Conservation (phyloP, 1,140 invertebrate genomes). For the Vanessa atalanta region DNA sequence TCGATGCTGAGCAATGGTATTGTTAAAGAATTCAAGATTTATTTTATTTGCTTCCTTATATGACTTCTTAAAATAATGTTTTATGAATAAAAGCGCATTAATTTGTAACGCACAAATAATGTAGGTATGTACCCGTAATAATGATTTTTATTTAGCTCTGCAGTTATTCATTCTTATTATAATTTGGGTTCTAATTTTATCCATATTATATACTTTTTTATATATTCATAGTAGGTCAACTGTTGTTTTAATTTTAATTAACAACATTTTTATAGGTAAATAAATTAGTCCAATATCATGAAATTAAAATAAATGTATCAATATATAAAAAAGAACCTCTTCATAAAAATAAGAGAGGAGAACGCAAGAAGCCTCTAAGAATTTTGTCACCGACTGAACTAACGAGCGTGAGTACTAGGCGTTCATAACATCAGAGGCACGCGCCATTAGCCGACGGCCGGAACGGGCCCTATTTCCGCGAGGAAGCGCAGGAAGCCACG, state of each 20-base stretch:
- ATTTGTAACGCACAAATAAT: background rate
- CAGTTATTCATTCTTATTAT: too few species aligned
- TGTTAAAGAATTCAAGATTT: background rate
- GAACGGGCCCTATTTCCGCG: constrained; percentile 76
- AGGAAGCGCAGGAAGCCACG: constrained; percentile 54
- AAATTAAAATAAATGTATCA: too few species aligned
- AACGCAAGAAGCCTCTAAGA: background rate
- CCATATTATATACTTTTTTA: too few species aligned
- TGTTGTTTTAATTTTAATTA: too few species aligned
- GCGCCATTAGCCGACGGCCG: constrained; percentile 69
- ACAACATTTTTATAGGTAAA: too few species aligned
- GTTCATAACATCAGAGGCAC: constrained; percentile 66
- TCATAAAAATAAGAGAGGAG: too few species aligned
- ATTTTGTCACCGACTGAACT: constrained; percentile 12
- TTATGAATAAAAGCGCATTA: background rate
- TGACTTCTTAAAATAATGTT: background rate
- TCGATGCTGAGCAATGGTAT: background rate
- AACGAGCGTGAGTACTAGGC: constrained; percentile 51
- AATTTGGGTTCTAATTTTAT: too few species aligned
- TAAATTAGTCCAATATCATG: too few species aligned
- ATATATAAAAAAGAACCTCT: too few species aligned
- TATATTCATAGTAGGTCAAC: too few species aligned
- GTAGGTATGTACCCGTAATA: too few species aligned
- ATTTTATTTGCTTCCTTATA: background rate
- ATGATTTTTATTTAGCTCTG: too few species aligned